Conservation (phyloP, 1,140 invertebrate species). For the Drosophila sp. region DNA sequence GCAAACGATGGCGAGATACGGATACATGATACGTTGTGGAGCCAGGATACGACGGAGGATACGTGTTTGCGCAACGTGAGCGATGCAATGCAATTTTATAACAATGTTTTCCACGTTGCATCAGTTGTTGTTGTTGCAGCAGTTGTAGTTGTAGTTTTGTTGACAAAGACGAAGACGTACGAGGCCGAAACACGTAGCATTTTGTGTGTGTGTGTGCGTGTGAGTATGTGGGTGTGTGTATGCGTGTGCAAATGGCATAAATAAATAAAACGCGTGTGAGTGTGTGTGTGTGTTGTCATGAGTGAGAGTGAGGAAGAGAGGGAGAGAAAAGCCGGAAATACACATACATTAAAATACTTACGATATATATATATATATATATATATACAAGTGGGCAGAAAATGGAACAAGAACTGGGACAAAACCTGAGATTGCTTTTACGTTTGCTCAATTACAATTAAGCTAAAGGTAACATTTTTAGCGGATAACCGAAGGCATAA, state of each 20-base stretch:
- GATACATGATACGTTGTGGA: constrained; percentile 21
- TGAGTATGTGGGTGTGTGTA: constrained; percentile 41
- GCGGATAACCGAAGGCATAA: too few species aligned
- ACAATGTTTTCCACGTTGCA: constrained; percentile 79
- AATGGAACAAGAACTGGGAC: constrained; percentile 39
- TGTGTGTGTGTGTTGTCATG: constrained; percentile 28
- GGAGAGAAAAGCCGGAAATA: constrained; percentile 60
- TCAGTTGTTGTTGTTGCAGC: constrained; percentile 24
- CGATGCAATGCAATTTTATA: constrained; percentile 80
- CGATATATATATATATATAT: constrained; percentile 43
- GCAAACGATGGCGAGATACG: constrained; percentile 39
- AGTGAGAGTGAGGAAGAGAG: constrained; percentile 30
- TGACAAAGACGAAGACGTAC: constrained; percentile 80
- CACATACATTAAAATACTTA: constrained; percentile 77
- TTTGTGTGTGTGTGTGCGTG: constrained; percentile 17
- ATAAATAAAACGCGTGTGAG: constrained; percentile 74
- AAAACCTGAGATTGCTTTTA: constrained; percentile 41
- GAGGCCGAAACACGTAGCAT: constrained; percentile 50
- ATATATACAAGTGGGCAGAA: constrained; percentile 50
- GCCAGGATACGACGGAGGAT: constrained; percentile 39
- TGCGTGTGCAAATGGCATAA: constrained; percentile 71
- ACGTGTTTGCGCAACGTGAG: constrained; percentile 79
- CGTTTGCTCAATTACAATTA: constrained; percentile 11
- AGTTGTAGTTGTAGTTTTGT: constrained; percentile 67
- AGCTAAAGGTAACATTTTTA: background rate